Percentiles rank a stretch among this genome's conserved stretches.
Evolutionary conservation across 2,888 invertebrate species (phyloP).

Genomic region (Thera britannica): DNA sequence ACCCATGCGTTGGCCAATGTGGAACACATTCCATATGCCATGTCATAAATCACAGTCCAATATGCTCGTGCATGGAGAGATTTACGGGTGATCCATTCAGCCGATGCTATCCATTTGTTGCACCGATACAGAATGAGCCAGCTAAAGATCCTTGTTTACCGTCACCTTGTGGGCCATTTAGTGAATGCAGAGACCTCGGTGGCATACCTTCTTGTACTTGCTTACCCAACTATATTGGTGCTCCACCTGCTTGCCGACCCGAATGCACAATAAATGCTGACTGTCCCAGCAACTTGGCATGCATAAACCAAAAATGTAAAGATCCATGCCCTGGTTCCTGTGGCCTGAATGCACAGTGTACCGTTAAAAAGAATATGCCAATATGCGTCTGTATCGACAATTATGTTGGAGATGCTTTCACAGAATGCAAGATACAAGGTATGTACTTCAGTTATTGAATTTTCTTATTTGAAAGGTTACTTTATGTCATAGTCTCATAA

Average conservation of each 20-base stretch:
- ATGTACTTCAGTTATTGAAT: conserved; percentile 43
- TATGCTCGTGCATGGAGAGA: conserved; percentile 86
- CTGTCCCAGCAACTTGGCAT: conserved; percentile 90
- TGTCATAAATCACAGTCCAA: conserved; percentile 89
- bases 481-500: too few species aligned
- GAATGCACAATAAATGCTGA: conserved; percentile 90
- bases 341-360: conserved; percentile 86
- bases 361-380: conserved; percentile 89
- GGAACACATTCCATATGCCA: conserved; percentile 89
- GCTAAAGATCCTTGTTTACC: conserved; percentile 85
- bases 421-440: conserved; percentile 84
- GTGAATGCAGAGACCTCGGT: conserved; percentile 86
- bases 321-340: conserved; percentile 94
- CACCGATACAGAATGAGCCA: conserved; percentile 53
- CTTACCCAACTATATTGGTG: conserved; percentile 87
- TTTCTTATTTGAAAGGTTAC: too few species aligned
- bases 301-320: conserved; percentile 89
- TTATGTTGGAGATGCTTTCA: conserved; percentile 90
- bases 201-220: conserved; percentile 88
- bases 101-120: conserved; percentile 76
- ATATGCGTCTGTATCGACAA: conserved; percentile 89
- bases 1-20: conserved; percentile 90
- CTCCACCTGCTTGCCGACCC: conserved; percentile 89
- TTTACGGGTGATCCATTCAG: conserved; percentile 88
- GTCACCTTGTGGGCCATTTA: conserved; percentile 88